Evolutionary conservation across 2,888 invertebrate genomes (phyloP), one percentile per base, ranked within the genome.

Genomic region (Prosopocoilus inquinatus): DNA sequence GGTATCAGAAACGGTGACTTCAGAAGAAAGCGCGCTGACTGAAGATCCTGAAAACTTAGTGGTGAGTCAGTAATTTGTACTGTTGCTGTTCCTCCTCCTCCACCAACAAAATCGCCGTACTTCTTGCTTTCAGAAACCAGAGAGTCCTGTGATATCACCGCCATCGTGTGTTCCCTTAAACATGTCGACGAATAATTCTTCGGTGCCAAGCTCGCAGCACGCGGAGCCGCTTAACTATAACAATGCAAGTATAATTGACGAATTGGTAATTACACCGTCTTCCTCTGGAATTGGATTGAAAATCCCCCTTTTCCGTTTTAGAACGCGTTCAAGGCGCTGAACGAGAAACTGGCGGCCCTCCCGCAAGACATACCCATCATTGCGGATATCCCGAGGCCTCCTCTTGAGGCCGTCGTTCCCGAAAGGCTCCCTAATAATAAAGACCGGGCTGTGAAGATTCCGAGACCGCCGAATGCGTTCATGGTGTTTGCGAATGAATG

Each of bases 401-500:
- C 11, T 9, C 11, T 15, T 15, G 15, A 13, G 2, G 13, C 13
- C 9, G 9, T 16, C 9, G 15, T 11, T 3, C 15, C 8, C 3
- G 16, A 9, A 9, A 15, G 15, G 9, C n/a, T 15, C 13, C 15
- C 13, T 41, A 11, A 15, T 41, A 9, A 15, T 41, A 15, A 41
- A 8, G 9, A 9, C 2, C 2, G 16, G 9, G 9, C 16, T 16
- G 28, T 11, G 9, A 77, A 75, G 66, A 75, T 77, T 50, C 76
- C 76, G 3, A 70, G 79, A 49, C 80, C 80, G 8, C 78, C 77
- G 1, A 81, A 79, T 67, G 80, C 81, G 2, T 81, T 81, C 64
- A 81, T 81, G 80, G 75, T 81, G 50, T 81, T 81, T 66, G 79
- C 80, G 2, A 78, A 78, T 61, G 78, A 80, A 61, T 79, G 78